phyloP scores from a whole-genome alignment of 2,888 invertebrate genomes.

The Netelia fuscicornis region DNA sequence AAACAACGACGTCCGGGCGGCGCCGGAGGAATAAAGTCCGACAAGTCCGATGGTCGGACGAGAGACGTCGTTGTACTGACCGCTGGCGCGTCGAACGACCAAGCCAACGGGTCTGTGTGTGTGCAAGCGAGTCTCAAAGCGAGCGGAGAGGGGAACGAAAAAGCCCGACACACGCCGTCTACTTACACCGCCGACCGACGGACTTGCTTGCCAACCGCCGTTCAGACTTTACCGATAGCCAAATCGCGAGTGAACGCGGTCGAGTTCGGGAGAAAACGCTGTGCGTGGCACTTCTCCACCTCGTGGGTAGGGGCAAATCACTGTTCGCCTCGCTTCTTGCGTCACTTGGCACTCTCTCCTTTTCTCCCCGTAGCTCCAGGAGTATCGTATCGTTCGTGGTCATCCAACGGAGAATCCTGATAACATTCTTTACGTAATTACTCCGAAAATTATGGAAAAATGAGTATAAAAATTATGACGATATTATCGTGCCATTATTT shows the following conservation, averaged over 20 bases:
- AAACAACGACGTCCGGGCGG: slow-evolving; percentile 53
- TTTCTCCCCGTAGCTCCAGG: slow-evolving; percentile 7
- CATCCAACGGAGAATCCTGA: not conserved
- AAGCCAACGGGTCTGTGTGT: slow-evolving; percentile 7
- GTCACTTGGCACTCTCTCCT: slow-evolving; percentile 66
- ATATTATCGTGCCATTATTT: not conserved
- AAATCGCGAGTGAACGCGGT: slow-evolving; percentile 34
- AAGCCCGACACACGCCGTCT: not conserved
- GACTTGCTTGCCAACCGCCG: slow-evolving; percentile 33
- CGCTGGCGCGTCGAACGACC: slow-evolving; percentile 46
- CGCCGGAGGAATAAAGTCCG: slow-evolving; percentile 43
- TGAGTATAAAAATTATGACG: not conserved
- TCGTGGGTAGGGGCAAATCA: slow-evolving; percentile 7
- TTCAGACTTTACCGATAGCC: not conserved
- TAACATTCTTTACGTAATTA: not conserved
- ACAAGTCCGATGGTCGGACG: slow-evolving; percentile 63
- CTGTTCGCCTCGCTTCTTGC: slow-evolving; percentile 46
- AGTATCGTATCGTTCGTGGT: not conserved
- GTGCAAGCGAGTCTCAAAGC: not conserved
- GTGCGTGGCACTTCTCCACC: slow-evolving; percentile 12
- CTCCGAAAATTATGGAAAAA: not conserved
- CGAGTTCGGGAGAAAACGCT: slow-evolving; percentile 13
- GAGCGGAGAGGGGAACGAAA: slow-evolving; percentile 10
- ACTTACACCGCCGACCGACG: not conserved
- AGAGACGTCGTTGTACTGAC: slow-evolving; percentile 65